Evolutionary conservation across 2,113 vertebrate species (phyloP).

Genomic region (Phaetusa simplex): DNA sequence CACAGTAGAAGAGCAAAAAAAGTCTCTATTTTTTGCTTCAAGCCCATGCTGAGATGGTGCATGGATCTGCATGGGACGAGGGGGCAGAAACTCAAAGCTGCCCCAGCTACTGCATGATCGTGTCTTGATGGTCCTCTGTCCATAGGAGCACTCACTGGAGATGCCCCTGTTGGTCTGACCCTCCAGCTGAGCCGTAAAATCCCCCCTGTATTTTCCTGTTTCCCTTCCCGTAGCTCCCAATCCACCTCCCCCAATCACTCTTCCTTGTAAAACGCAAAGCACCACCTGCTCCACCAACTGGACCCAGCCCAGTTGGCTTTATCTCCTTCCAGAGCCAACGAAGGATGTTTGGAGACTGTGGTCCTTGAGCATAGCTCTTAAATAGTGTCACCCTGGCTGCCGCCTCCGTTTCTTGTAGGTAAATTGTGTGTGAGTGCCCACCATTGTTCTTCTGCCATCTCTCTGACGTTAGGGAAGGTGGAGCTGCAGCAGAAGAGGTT

Average conservation of each 20-base stretch:
- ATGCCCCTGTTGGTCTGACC: background rate
- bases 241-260: background rate
- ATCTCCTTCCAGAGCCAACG: background rate
- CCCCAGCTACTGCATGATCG: background rate
- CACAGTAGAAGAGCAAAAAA: background rate
- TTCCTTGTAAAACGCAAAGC: background rate
- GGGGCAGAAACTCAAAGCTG: background rate
- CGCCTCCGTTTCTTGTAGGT: background rate
- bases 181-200: background rate
- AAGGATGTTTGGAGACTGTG: background rate
- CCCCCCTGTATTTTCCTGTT: background rate
- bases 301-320: background rate
- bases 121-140: background rate
- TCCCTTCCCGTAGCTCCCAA: background rate
- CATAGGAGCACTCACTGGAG: background rate
- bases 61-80: background rate
- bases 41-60: background rate
- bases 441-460: background rate
- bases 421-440: background rate
- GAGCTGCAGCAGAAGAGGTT: background rate
- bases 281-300: fast-evolving
- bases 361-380: background rate
- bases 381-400: background rate
- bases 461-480: background rate
- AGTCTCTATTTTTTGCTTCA: background rate